Base-by-base conservation (phyloP, 1,140 invertebrate genomes). In the Sycophaga agraensis region DNA sequence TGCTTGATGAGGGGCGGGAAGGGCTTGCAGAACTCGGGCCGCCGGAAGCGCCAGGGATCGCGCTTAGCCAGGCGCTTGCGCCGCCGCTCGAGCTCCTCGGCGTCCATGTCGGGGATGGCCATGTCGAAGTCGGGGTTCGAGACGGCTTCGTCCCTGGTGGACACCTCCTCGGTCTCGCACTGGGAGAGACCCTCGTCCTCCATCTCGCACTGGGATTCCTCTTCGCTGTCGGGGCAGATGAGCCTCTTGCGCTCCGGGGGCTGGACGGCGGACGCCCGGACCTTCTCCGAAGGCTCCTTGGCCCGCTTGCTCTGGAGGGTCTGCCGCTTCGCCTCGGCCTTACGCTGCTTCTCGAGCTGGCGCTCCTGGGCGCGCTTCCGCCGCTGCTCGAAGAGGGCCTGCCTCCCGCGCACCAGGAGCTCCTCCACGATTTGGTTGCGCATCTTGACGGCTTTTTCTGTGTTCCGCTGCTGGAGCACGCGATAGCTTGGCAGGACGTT, bases 21-120 rank as follows among this genome's bases (percentile, higher is more conserved):
- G 12, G 21, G 2, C 16, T 39, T 40, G 39, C 60, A 63, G 11
- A n/a, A n/a, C 0, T 35, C 5, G 35, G 2, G 14, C n/a, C 14
- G 4, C 2, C 22, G n/a, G 21, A 53, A 69, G 16, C 72, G 65
- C 73, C 73, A 75, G 3, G 63, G 65, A 12, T 71, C 59, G 22
- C 59, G 63, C 19, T 55, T n/a, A n/a, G n/a, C n/a, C n/a, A 9
- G 6, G 22, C 21, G 4, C n/a, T n/a, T n/a, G n/a, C n/a, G n/a
- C n/a, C n/a, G n/a, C n/a, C n/a, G n/a, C n/a, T n/a, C n/a, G n/a
- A n/a, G n/a, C n/a, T n/a, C n/a, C n/a, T n/a, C n/a, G n/a, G n/a
- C n/a, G n/a, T n/a, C n/a, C n/a, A n/a, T n/a, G n/a, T n/a, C n/a
- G n/a, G n/a, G n/a, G n/a, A n/a, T n/a, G n/a, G n/a, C n/a, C n/a